Evolutionary conservation across 2,113 vertebrate genomes (phyloP), one percentile per base, ranked within the genome.

Genomic region (Setophaga coronata): DNA sequence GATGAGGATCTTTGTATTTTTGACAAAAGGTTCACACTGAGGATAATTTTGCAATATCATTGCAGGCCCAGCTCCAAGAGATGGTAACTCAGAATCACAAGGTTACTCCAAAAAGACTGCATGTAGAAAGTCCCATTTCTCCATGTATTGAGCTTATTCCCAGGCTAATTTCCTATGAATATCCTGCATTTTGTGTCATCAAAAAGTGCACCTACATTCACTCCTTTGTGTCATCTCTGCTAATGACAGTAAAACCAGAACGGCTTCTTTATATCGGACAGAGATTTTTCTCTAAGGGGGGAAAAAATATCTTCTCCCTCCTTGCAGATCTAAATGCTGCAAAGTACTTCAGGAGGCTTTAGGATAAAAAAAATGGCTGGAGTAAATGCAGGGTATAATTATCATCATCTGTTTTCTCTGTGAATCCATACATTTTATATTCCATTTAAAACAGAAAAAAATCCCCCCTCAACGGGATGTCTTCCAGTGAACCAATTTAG

Each of bases 331-430:
- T 47, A 92, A 93, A 83, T 93, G 53, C 72, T 81, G 60, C 72
- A 71, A 92, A 96, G 31, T 90, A 90, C 88, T 92, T 95, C 26
- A 64, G 72, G 51, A 90, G 48, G 43, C 66, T 93, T 86, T 77
- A 85, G 64, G 85, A 93, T 67, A n/a, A 82, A 87, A 87, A 91
- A 71, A 23, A 12, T 1, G 50, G 47, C 76, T 82, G 7, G 3
- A 89, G 57, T 94, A 96, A 93, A 95, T 82, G 89, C 48, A 87
- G 86, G 76, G 72, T 95, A 76, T 94, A 97, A 97, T 96, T 95
- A 96, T 93, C 64, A 96, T 97, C 79, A 95, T 93, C 90, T 90
- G 76, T 74, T 80, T 92, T 87, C 90, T 91, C 80, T 71, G 51
- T 3, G 5, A 96, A 95, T 95, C 88, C 80, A 93, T 94, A 93